phyloP scores from a whole-genome alignment of 1,140 invertebrate genomes.

The Cydia amplana region DNA sequence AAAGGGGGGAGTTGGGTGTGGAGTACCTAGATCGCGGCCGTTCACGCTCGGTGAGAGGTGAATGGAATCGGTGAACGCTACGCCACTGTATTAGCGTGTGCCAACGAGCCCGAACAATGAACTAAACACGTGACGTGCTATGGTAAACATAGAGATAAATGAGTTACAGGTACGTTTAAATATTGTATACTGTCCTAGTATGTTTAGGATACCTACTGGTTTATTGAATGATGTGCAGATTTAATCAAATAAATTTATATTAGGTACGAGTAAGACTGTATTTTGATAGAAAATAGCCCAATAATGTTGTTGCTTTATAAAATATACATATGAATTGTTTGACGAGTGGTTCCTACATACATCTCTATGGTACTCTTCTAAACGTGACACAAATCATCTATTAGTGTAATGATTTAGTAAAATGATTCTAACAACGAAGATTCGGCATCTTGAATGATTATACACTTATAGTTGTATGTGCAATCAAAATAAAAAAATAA shows the following conservation, averaged over 20 bases:
- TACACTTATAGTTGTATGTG: background rate
- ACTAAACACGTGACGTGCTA: conserved; percentile 60
- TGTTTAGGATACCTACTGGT: background rate
- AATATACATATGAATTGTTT: too few relatives aligned
- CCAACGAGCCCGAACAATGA: conserved; percentile 72
- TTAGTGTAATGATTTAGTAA: background rate
- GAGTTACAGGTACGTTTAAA: background rate
- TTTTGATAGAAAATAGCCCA: too few relatives aligned
- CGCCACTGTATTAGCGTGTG: conserved; percentile 71
- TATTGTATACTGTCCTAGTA: background rate
- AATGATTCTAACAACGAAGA: background rate
- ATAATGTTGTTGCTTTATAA: too few relatives aligned
- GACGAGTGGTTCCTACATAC: too few relatives aligned
- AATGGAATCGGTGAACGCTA: conserved; percentile 69
- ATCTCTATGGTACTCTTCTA: background rate
- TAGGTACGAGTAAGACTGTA: too few relatives aligned
- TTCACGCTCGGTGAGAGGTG: conserved; percentile 75
- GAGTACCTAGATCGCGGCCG: conserved; percentile 56
- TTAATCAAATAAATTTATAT: too few relatives aligned
- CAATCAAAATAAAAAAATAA: background rate
- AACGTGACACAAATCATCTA: background rate
- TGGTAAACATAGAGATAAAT: conserved; percentile 9
- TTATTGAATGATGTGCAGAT: background rate
- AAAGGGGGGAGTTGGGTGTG: conserved; percentile 11
- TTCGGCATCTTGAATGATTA: background rate